Percentiles rank a stretch among this genome's conserved stretches.
Evolutionary conservation across 2,888 invertebrate species (phyloP).

Genomic region (Fissipunctia ypsillon): DNA sequence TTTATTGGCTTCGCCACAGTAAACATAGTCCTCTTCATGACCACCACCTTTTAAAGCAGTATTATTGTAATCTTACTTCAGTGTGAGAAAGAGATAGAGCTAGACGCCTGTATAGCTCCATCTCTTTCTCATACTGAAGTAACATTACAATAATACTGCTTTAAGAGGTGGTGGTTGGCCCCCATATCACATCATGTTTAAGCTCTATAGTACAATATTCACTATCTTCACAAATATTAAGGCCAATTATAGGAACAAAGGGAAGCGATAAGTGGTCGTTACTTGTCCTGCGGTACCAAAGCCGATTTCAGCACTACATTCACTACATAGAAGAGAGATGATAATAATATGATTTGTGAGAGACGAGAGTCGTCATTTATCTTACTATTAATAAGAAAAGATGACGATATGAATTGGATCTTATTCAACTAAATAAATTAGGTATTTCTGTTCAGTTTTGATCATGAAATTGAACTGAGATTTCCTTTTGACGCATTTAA

Average conservation of each 20-base stretch:
- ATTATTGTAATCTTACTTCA: too few species aligned
- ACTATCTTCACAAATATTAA: constrained; percentile 7
- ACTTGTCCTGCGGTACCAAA: not conserved
- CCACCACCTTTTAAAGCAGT: too few species aligned
- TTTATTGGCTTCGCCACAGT: too few species aligned
- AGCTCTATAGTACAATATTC: not conserved
- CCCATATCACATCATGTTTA: not conserved
- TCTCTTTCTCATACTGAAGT: too few species aligned
- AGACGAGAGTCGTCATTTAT: not conserved
- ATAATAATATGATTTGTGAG: not conserved
- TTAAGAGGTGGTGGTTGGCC: too few species aligned
- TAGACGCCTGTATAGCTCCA: too few species aligned
- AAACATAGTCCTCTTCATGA: not conserved
- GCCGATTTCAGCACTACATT: constrained; percentile 10
- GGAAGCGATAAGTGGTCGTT: not conserved
- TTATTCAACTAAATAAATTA: not conserved
- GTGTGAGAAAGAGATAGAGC: too few species aligned
- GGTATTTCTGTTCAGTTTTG: not conserved
- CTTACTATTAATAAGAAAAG: not conserved
- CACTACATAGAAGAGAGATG: not conserved
- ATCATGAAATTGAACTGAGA: not conserved
- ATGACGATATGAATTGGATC: constrained; percentile 1
- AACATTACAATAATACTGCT: too few species aligned
- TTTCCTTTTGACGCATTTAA: not conserved
- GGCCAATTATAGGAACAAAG: not conserved